A percentile compares a stretch with the other conserved stretches of the same genome.
Evolutionary conservation across 2,888 invertebrate genomes (phyloP).

Genomic region (Agapetus fuscipes): DNA sequence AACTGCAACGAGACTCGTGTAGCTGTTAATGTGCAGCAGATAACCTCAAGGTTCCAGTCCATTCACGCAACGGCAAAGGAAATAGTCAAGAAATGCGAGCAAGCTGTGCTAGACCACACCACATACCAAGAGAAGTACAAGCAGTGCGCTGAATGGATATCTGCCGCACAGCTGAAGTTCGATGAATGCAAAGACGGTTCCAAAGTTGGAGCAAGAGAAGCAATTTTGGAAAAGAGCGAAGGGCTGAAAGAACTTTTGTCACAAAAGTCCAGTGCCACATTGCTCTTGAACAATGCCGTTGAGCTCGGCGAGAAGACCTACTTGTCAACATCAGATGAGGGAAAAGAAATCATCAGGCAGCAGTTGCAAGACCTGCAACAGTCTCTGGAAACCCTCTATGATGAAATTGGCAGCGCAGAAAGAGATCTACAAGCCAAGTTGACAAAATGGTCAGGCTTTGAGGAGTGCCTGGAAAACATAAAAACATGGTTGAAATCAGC

Average conservation of each 20-base stretch:
- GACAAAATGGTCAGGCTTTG: constrained; percentile 82
- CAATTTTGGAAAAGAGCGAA: constrained; percentile 58
- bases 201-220: constrained; percentile 55
- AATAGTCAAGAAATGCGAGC: constrained; percentile 85
- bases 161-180: constrained; percentile 62
- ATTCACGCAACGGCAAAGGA: constrained; percentile 84
- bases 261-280: constrained; percentile 64
- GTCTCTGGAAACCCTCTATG: constrained; percentile 71
- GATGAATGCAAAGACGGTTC: constrained; percentile 55
- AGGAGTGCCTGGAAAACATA: constrained; percentile 72
- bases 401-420: constrained; percentile 66
- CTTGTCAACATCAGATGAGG: constrained; percentile 76
- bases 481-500: constrained; percentile 69
- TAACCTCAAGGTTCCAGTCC: constrained; percentile 82
- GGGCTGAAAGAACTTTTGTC: constrained; percentile 63
- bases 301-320: constrained; percentile 85
- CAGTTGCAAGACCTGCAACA: constrained; percentile 79
- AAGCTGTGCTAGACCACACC: constrained; percentile 73
- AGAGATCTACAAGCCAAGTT: constrained; percentile 76
- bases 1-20: constrained; percentile 79
- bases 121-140: constrained; percentile 74
- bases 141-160: constrained; percentile 73
- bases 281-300: constrained; percentile 71
- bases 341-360: constrained; percentile 72
- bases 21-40: constrained; percentile 80